Base-by-base conservation (phyloP, 2,797 vertebrate genomes). In the Scolopax rusticola region DNA sequence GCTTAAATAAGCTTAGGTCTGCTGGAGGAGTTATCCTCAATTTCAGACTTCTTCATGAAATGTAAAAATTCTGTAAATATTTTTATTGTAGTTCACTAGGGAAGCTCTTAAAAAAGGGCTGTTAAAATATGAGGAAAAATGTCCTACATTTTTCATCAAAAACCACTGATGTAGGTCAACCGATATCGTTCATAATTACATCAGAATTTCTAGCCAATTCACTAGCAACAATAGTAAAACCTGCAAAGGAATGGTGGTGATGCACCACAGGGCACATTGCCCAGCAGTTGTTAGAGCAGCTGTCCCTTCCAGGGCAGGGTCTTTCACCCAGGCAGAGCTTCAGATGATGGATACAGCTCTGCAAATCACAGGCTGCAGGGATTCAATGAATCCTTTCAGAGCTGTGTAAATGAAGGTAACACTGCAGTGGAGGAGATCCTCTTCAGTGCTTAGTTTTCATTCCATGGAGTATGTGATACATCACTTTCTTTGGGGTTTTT, bases 91-190 rank as follows among this genome's bases (percentile, higher is more conserved):
- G n/a, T 51, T 90, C 56, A 48, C 30, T 38, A 18, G 41, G 20
- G 50, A 92, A 60, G 10, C 2, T 69, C 27, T 84, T 24, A 51
- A 28, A 77, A 84, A 89, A 27, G 3, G 8, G n/a, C 9, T 27
- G 27, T 67, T 61, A 61, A 61, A 78, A 67, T 50, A 68, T 11
- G 28, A 30, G 23, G 25, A 73, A 73, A 73, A 78, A 54, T 43
- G 53, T 60, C 36, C 60, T 78, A 56, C 41, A 56, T 67, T 77
- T 77, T 78, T 92, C 23, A 78, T 68, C 30, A 87, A 16, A 67
- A 78, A 27, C 0, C 10, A 3, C 32, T 45, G 12, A 92, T 79
- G 28, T 61, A 45, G 12, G 20, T 88, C 60, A 88, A 33, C 8
- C 4, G 48, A 83, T 60, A 53, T 54, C 3, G 77, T 77, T 38